These are phyloP conservation scores for Graptemys geographica DNA, from an alignment of 2,797 vertebrate genomes.

Conservation along the genomic window DNA sequence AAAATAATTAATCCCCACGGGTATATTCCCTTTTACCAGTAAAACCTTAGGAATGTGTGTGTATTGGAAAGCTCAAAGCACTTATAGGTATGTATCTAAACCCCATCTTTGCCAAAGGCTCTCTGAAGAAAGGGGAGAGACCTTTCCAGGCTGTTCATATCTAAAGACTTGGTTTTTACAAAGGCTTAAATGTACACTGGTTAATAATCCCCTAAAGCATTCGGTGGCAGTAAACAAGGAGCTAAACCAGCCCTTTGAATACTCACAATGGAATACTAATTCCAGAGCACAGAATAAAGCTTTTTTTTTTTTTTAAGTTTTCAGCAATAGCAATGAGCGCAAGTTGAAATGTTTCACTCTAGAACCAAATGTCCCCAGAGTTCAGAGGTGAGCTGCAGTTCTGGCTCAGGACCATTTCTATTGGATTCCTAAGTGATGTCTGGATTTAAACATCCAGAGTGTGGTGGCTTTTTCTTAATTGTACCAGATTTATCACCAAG, in stretches of 20 bases:
- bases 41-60: neutral
- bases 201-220: neutral
- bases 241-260: neutral
- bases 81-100: neutral
- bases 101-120: neutral
- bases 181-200: neutral
- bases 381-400: neutral
- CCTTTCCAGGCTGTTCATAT: neutral
- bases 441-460: neutral
- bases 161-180: neutral
- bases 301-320: too few relatives aligned
- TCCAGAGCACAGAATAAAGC: rapidly evolving
- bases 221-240: neutral
- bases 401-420: neutral
- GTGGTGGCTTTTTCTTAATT: neutral
- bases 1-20: neutral
- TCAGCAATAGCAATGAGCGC: neutral
- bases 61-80: neutral
- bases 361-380: rapidly evolving
- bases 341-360: neutral
- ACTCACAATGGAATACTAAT: rapidly evolving
- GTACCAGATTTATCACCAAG: neutral
- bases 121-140: neutral
- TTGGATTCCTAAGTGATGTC: neutral
- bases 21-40: neutral